These are phyloP conservation scores for Eidolon dupreanum DNA, from an alignment of 2,797 vertebrate genomes.

Conservation along the genomic window DNA sequence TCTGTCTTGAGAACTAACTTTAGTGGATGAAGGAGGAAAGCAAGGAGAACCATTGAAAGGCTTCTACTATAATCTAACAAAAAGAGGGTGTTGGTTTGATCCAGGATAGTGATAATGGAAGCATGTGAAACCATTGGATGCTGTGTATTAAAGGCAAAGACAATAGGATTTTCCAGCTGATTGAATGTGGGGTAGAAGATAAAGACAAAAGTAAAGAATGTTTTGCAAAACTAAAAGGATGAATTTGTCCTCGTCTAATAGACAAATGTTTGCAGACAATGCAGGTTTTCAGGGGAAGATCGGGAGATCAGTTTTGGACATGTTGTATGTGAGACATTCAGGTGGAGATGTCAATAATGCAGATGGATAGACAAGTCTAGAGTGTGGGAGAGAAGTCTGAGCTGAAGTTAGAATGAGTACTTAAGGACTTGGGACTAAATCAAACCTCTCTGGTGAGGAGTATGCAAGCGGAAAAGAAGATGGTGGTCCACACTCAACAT, in stretches of 20 bases:
- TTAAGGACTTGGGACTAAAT: not conserved
- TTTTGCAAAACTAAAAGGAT: not conserved
- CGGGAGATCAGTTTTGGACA: not conserved
- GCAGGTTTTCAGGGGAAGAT: not conserved
- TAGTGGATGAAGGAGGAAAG: not conserved
- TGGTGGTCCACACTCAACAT: not conserved
- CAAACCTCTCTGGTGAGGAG: not conserved
- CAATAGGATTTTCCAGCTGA: not conserved
- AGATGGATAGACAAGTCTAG: not conserved
- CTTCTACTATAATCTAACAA: not conserved
- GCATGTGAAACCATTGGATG: not conserved
- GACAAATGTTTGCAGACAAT: not conserved
- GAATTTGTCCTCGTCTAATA: not conserved
- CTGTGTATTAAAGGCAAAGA: not conserved
- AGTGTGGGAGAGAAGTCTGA: not conserved
- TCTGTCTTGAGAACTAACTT: not conserved
- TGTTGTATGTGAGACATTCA: not conserved
- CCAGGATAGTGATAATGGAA: not conserved
- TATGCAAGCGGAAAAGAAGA: not conserved
- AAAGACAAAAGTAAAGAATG: not conserved
- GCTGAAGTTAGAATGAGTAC: not conserved
- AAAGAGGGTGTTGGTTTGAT: not conserved
- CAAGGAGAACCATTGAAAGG: not conserved
- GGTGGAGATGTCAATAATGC: not conserved
- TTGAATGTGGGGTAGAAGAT: not conserved